Evolutionary conservation across 2,113 vertebrate genomes (phyloP).

Genomic region (Eulacestoma nigropectus): DNA sequence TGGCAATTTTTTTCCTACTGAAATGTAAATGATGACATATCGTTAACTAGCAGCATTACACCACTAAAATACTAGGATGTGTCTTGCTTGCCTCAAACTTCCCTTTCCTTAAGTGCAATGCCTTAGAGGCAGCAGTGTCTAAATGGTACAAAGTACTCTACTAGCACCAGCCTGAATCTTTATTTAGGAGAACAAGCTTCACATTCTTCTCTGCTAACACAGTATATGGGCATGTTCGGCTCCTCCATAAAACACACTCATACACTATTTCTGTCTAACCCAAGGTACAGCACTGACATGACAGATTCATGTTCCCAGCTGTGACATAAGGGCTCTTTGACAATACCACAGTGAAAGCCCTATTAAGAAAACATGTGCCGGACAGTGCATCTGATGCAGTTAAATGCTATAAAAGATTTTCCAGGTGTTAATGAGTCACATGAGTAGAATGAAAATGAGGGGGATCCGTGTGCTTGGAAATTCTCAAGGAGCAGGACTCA

Average conservation of each 20-base stretch:
- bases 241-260: constrained; percentile 41
- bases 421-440: constrained; percentile 63
- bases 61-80: not conserved
- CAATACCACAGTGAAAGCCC: constrained; percentile 52
- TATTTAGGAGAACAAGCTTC: constrained; percentile 56
- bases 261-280: not conserved
- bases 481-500: constrained; percentile 34
- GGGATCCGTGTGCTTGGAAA: not conserved
- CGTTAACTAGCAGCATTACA: constrained; percentile 11
- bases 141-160: constrained; percentile 52
- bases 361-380: constrained; percentile 60
- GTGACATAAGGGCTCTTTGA: constrained; percentile 62
- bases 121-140: constrained; percentile 53
- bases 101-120: constrained; percentile 26
- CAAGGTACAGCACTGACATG: constrained; percentile 53
- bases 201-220: constrained; percentile 39
- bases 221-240: constrained; percentile 16
- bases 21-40: constrained; percentile 62
- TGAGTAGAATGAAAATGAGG: constrained; percentile 37
- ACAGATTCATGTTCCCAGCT: constrained; percentile 67
- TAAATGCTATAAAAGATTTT: constrained; percentile 61
- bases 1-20: constrained; percentile 42
- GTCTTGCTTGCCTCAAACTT: constrained; percentile 29
- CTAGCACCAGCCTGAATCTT: constrained; percentile 45
- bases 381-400: constrained; percentile 50